A percentile compares a stretch with the other conserved stretches of the same genome.
phyloP scores from a whole-genome alignment of 2,797 vertebrate genomes.

The Eidolon dupreanum region DNA sequence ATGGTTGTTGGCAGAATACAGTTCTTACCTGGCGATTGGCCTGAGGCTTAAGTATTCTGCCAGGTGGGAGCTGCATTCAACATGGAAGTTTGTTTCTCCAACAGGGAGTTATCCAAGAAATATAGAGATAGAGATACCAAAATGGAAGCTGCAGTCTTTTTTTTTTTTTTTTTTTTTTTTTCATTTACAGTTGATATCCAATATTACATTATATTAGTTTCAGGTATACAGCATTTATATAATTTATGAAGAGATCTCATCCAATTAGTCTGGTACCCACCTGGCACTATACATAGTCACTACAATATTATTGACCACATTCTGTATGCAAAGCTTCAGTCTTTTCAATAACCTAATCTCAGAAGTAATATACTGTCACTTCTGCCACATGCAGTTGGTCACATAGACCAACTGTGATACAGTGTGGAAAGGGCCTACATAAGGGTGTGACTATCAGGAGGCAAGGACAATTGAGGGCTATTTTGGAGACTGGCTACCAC shows the following conservation, averaged over 20 bases:
- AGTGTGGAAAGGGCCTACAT: not conserved
- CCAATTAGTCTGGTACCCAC: too few species aligned
- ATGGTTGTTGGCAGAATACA: not conserved
- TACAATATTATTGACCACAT: too few species aligned
- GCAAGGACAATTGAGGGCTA: not conserved
- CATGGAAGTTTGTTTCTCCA: conserved; percentile 10
- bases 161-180: not conserved
- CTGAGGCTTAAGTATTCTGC: conserved; percentile 12
- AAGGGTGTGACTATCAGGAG: not conserved
- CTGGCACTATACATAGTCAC: too few species aligned
- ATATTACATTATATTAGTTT: too few species aligned
- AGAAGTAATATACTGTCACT: not conserved
- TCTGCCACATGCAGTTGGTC: not conserved
- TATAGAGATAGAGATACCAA: not conserved
- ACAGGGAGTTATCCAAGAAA: not conserved
- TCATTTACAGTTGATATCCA: too few species aligned
- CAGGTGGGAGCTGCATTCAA: not conserved
- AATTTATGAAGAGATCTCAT: too few species aligned
- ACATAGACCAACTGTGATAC: not conserved
- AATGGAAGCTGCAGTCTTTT: conserved; percentile 20
- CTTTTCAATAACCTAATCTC: conserved; percentile 33
- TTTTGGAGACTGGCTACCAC: not conserved
- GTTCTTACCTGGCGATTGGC: not conserved
- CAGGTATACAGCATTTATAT: too few species aligned
- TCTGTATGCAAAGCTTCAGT: not conserved